Conservation (phyloP, 2,113 vertebrate species). For the Chaenogobius annularis region DNA sequence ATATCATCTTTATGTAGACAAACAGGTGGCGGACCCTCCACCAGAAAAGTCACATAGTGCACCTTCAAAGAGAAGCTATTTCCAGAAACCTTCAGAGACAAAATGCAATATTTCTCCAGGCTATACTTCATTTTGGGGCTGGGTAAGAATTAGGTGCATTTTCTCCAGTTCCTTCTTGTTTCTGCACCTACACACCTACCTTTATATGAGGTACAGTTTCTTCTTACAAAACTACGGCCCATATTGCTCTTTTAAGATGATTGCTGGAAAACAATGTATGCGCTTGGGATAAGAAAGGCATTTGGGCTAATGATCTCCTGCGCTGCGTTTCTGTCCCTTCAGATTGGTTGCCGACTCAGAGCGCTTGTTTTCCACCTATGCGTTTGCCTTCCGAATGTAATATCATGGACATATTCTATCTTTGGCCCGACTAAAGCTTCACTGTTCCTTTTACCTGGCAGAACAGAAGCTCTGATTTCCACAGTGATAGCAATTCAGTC, state of each 20-base stretch:
- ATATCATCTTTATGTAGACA: too few relatives aligned
- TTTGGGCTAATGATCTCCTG: constrained; percentile 60
- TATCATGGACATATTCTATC: constrained; percentile 26
- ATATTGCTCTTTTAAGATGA: constrained; percentile 49
- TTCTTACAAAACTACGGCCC: constrained; percentile 33
- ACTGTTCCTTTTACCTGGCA: constrained; percentile 36
- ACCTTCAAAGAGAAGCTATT: not conserved
- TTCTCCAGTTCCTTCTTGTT: not conserved
- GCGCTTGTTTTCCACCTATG: constrained; percentile 21
- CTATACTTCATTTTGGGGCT: not conserved
- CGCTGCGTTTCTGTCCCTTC: constrained; percentile 47
- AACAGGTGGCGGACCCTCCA: too few relatives aligned
- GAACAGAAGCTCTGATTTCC: constrained; percentile 51
- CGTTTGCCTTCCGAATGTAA: constrained; percentile 45
- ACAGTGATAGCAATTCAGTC: constrained; percentile 60
- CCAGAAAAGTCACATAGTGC: too few relatives aligned
- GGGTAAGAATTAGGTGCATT: not conserved
- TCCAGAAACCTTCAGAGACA: not conserved
- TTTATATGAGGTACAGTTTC: constrained; percentile 24
- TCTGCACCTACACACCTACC: not conserved
- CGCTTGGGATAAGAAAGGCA: constrained; percentile 56
- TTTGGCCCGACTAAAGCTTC: constrained; percentile 33
- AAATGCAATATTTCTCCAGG: not conserved
- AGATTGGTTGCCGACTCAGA: constrained; percentile 45
- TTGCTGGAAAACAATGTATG: constrained; percentile 46